phyloP scores from a whole-genome alignment of 1,140 invertebrate genomes.

The Theocolax elegans region DNA sequence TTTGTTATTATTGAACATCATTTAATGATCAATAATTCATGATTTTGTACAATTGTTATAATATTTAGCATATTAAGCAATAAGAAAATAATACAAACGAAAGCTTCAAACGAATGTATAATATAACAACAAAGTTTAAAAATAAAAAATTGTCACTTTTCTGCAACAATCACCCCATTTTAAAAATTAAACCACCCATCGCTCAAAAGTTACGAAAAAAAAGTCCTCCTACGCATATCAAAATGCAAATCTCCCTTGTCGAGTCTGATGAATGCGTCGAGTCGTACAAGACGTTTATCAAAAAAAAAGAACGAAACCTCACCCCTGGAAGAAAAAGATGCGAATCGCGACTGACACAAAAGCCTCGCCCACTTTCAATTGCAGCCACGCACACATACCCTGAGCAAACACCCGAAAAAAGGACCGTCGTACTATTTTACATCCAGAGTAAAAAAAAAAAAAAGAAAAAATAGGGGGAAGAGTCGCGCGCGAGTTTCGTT shows the following conservation, averaged over 20 bases:
- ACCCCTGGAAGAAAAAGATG: not conserved
- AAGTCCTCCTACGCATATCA: constrained; percentile 13
- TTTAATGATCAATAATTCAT: no score
- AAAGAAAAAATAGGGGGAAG: no score
- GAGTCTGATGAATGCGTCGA: constrained; percentile 5
- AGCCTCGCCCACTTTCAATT: not conserved
- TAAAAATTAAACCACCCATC: constrained; percentile 7
- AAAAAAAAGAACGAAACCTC: not conserved
- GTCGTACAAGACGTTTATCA: constrained; percentile 13
- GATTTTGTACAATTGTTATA: no score
- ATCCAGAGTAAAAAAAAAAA: not conserved
- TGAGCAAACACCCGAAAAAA: constrained; percentile 13
- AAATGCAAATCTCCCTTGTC: constrained; percentile 17
- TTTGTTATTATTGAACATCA: no score
- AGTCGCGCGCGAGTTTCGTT: constrained; percentile 16
- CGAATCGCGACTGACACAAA: constrained; percentile 5
- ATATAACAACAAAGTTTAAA: no score
- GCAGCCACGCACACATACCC: not conserved
- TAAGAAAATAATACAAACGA: no score
- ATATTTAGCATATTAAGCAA: no score
- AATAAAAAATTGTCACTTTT: no score
- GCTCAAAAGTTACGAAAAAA: not conserved
- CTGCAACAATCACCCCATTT: no score
- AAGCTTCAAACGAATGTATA: no score
- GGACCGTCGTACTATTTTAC: not conserved